Percentiles rank a stretch among this genome's conserved stretches.
Evolutionary conservation across 1,140 invertebrate genomes (phyloP).

Genomic region (Colletes gigas): DNA sequence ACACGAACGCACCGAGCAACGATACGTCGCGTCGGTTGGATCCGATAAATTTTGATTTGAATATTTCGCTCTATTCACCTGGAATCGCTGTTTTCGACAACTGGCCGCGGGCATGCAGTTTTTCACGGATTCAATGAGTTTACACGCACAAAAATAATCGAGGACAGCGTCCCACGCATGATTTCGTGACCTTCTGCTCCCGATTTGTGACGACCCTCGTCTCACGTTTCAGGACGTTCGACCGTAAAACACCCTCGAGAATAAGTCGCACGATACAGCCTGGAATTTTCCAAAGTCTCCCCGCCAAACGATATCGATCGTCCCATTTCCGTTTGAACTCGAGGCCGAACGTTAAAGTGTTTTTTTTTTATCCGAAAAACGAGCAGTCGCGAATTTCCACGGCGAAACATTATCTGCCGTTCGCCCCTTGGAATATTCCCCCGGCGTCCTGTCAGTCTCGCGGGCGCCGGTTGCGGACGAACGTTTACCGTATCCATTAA

Average conservation of each 20-base stretch:
- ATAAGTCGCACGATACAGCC: too few species aligned
- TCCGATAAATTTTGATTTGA: neutral
- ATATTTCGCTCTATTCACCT: neutral
- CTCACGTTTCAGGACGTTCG: too few species aligned
- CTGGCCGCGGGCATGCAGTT: too few species aligned
- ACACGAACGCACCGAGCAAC: neutral
- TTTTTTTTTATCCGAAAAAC: neutral
- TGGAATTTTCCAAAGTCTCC: too few species aligned
- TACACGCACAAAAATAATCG: too few species aligned
- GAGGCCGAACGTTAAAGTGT: too few species aligned
- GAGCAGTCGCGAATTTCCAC: neutral
- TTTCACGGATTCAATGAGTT: too few species aligned
- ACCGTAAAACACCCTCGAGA: too few species aligned
- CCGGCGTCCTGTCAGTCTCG: slow-evolving; percentile 5
- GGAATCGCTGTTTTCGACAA: neutral
- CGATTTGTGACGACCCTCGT: too few species aligned
- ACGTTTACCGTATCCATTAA: slow-evolving; percentile 35
- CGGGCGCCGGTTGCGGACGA: slow-evolving; percentile 13
- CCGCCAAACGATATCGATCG: neutral
- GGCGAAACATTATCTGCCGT: slow-evolving; percentile 7
- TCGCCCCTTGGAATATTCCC: neutral
- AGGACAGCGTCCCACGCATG: too few species aligned
- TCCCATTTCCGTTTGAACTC: neutral
- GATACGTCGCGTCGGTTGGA: neutral
- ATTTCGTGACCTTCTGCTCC: too few species aligned